Conservation (phyloP, 2,113 vertebrate species). For the Chloropsis cyanopogon region DNA sequence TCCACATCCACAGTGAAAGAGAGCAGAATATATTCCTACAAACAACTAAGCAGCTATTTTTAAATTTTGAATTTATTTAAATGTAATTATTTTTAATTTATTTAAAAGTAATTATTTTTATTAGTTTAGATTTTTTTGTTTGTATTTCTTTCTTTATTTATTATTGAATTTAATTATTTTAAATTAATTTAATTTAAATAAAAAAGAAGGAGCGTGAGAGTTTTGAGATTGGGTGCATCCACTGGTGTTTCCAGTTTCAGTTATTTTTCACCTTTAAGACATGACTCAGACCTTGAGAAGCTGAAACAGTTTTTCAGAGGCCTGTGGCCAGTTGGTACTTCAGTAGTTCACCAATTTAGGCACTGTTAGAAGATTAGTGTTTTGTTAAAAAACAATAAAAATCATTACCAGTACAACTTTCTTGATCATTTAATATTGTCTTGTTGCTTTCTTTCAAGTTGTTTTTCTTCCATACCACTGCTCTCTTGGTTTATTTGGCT, state of each 20-base stretch:
- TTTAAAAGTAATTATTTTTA: not conserved
- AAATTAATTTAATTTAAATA: not conserved
- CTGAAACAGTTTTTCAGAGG: not conserved
- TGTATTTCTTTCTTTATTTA: not conserved
- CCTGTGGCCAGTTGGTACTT: not conserved
- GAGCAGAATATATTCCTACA: not conserved
- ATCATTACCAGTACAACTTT: not conserved
- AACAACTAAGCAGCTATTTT: not conserved
- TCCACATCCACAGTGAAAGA: not conserved
- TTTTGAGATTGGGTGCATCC: not conserved
- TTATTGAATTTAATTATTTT: not conserved
- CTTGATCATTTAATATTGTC: not conserved
- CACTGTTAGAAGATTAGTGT: not conserved
- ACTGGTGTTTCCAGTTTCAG: not conserved
- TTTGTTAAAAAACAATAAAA: not conserved
- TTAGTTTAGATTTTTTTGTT: not conserved
- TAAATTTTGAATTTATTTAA: not conserved
- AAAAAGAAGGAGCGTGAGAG: not conserved
- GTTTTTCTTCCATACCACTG: not conserved
- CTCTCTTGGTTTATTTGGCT: not conserved
- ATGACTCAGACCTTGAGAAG: not conserved
- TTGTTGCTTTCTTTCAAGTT: not conserved
- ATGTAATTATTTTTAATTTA: not conserved
- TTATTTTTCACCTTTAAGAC: not conserved
- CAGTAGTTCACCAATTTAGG: not conserved